Percentiles rank a stretch among this genome's conserved stretches.
Conservation (phyloP, 2,113 vertebrate species). For the Melanostigma gelatinosum region DNA sequence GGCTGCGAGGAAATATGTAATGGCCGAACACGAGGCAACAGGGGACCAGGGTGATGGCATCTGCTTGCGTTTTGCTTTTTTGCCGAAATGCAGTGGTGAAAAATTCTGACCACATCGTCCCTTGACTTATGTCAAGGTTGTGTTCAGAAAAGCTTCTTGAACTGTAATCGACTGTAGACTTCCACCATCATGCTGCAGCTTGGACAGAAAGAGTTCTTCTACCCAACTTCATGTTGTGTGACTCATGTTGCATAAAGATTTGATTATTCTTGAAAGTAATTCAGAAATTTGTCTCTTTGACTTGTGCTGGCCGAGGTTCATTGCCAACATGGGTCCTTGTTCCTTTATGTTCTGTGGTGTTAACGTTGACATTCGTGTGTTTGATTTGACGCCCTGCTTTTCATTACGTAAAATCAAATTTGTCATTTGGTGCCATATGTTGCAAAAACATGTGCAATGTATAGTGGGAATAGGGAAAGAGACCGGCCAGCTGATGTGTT, state of each 20-base stretch:
- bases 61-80: constrained; percentile 8
- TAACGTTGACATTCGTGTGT: background rate
- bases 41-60: constrained; percentile 53
- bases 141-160: background rate
- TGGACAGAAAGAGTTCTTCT: background rate
- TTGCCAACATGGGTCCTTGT: background rate
- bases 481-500: background rate
- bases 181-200: background rate
- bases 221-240: background rate
- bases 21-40: constrained; percentile 50
- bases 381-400: background rate
- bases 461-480: background rate
- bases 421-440: background rate
- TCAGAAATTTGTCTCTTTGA: background rate
- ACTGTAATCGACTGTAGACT: background rate
- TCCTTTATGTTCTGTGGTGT: background rate
- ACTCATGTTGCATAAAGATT: background rate
- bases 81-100: background rate
- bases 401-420: background rate
- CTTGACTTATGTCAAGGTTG: background rate
- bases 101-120: background rate
- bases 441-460: background rate
- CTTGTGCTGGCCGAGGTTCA: background rate
- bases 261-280: background rate
- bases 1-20: constrained; percentile 54